A percentile compares a stretch with the other conserved stretches of the same genome.
These are phyloP conservation scores for Schizaphis graminum DNA, from an alignment of 2,888 invertebrate genomes.

Conservation along the genomic window DNA sequence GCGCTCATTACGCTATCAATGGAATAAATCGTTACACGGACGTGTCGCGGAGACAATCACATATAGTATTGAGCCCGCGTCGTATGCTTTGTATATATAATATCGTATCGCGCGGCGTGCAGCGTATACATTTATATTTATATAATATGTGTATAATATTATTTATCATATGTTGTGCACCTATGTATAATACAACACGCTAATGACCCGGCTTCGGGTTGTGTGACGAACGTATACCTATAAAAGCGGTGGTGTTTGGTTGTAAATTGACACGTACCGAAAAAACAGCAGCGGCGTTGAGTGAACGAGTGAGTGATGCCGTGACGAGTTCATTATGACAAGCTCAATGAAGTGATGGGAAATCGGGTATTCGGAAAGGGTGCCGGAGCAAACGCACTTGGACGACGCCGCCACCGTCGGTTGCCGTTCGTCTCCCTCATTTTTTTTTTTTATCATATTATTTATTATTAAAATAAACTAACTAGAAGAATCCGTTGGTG, in stretches of 20 bases:
- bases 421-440: neutral
- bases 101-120: neutral
- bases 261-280: constrained; percentile 62
- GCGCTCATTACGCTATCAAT: neutral
- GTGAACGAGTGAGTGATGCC: constrained; percentile 51
- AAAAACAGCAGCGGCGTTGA: constrained; percentile 5
- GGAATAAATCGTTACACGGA: neutral
- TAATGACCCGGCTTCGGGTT: constrained; percentile 51
- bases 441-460: neutral
- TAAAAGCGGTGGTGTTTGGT: constrained; percentile 8
- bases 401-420: constrained; percentile 10
- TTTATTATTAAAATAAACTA: constrained; percentile 64
- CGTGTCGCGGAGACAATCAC: neutral
- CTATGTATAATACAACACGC: neutral
- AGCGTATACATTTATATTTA: neutral
- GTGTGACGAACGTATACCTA: neutral
- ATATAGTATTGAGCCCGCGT: neutral
- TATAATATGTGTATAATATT: neutral
- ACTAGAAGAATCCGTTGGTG: constrained; percentile 64
- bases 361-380: constrained; percentile 57
- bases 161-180: neutral
- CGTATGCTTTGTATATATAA: neutral
- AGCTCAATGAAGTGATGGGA: constrained; percentile 64
- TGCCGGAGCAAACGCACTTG: constrained; percentile 48
- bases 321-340: constrained; percentile 65